Conservation (phyloP, 2,797 vertebrate species). For the Pangasius larnaudii region DNA sequence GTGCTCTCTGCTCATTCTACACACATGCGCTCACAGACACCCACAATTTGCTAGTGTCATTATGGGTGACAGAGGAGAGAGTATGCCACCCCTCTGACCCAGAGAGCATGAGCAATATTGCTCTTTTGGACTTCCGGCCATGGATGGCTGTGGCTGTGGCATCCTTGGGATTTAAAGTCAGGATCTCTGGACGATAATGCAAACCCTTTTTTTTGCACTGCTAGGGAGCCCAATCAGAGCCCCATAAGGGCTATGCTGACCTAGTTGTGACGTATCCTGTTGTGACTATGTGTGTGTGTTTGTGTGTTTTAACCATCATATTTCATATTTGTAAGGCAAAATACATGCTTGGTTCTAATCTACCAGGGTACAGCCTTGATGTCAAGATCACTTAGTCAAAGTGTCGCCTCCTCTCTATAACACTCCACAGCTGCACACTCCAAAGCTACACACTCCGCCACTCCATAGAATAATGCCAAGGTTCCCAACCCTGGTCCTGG, state of each 20-base stretch:
- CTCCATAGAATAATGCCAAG: neutral
- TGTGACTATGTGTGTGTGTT: neutral
- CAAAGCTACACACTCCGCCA: neutral
- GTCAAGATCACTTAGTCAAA: constrained; percentile 39
- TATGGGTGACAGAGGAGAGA: neutral
- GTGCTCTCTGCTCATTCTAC: neutral
- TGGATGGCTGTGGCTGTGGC: neutral
- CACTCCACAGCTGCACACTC: neutral
- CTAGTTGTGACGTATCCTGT: constrained; percentile 23
- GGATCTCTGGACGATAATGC: neutral
- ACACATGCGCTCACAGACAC: neutral
- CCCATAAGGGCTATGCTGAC: neutral
- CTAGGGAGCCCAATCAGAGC: neutral
- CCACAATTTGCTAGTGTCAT: neutral
- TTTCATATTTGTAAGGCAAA: constrained; percentile 47
- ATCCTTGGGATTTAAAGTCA: neutral
- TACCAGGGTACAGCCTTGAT: constrained; percentile 47
- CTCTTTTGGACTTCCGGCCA: neutral
- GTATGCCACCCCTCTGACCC: neutral
- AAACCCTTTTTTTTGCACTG: neutral
- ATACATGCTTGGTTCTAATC: constrained; percentile 43
- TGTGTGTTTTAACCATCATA: constrained; percentile 50
- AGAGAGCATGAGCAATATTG: neutral
- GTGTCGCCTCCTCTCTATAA: neutral
- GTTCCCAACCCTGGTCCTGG: neutral